Percentiles rank a stretch among this genome's conserved stretches.
Evolutionary conservation across 2,888 invertebrate species (phyloP).

Genomic region (Azorinus chamasolen): DNA sequence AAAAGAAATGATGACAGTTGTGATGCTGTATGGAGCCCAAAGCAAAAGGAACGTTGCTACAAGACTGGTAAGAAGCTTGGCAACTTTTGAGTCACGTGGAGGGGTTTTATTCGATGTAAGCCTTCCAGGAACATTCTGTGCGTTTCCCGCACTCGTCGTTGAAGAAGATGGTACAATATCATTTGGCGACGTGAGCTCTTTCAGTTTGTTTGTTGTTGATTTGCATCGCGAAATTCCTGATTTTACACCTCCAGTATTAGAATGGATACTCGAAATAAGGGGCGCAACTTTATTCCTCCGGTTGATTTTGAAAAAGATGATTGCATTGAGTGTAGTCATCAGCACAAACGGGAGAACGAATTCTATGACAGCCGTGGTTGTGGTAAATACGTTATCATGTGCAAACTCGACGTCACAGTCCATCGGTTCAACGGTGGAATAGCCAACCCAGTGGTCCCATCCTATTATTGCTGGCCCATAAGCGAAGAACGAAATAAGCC

Average conservation of each 20-base stretch:
- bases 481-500: constrained; percentile 66
- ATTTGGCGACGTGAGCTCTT: too few relatives aligned
- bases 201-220: neutral
- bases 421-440: constrained; percentile 54
- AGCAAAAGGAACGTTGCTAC: constrained; percentile 67
- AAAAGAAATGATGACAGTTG: constrained; percentile 66
- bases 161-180: too few relatives aligned
- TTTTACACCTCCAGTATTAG: constrained; percentile 38
- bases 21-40: constrained; percentile 74
- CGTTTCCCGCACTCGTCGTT: too few relatives aligned
- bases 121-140: neutral
- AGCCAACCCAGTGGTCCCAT: constrained; percentile 71
- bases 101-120: too few relatives aligned
- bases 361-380: constrained; percentile 67
- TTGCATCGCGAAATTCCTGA: neutral
- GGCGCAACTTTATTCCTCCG: constrained; percentile 36
- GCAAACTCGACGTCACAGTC: constrained; percentile 77
- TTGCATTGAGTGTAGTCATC: constrained; percentile 61
- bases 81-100: constrained; percentile 65
- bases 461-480: constrained; percentile 76
- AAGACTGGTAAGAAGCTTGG: constrained; percentile 62
- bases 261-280: too few relatives aligned
- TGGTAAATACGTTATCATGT: constrained; percentile 62
- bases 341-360: constrained; percentile 69
- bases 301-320: constrained; percentile 69